Evolutionary conservation across 53 echinoderm and acorn worm genomes (phyloP).

Genomic region (Luidia sarsii): DNA sequence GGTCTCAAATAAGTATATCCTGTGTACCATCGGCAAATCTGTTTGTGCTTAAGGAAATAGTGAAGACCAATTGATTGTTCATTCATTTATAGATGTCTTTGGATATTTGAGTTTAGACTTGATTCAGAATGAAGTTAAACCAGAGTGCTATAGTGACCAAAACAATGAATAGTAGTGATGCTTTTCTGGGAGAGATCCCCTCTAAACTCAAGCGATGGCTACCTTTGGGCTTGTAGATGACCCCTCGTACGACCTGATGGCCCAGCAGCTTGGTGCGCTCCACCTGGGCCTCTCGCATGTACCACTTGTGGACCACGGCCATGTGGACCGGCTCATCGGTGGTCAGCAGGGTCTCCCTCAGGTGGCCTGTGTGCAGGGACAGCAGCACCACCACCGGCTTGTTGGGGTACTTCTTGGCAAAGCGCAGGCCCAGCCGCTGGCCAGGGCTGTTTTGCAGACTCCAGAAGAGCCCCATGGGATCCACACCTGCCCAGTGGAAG

Average conservation of each 20-base stretch:
- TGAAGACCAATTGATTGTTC: no score
- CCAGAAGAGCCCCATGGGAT: slow-evolving; percentile 65
- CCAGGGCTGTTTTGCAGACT: slow-evolving; percentile 53
- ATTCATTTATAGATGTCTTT: no score
- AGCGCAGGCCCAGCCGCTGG: slow-evolving; percentile 12
- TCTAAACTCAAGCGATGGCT: neutral
- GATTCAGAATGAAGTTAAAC: no score
- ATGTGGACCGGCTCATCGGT: slow-evolving; percentile 8
- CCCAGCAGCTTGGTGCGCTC: slow-evolving; percentile 1
- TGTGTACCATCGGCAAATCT: no score
- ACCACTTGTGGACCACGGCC: slow-evolving; percentile 22
- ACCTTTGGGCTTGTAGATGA: slow-evolving; percentile 23
- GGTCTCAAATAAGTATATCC: no score
- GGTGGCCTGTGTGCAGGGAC: slow-evolving; percentile 23
- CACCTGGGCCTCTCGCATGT: slow-evolving; percentile 1
- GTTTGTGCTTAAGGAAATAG: no score
- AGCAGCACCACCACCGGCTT: slow-evolving; percentile 25
- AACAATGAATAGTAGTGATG: no score
- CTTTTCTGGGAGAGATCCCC: neutral
- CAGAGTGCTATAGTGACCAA: no score
- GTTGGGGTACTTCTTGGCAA: slow-evolving; percentile 4
- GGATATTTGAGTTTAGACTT: no score
- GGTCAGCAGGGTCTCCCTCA: neutral
- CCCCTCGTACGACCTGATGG: slow-evolving; percentile 3
- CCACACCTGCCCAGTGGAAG: slow-evolving; percentile 18